Conservation (phyloP, 2,888 invertebrate genomes). For the Platerodrilus igneus region DNA sequence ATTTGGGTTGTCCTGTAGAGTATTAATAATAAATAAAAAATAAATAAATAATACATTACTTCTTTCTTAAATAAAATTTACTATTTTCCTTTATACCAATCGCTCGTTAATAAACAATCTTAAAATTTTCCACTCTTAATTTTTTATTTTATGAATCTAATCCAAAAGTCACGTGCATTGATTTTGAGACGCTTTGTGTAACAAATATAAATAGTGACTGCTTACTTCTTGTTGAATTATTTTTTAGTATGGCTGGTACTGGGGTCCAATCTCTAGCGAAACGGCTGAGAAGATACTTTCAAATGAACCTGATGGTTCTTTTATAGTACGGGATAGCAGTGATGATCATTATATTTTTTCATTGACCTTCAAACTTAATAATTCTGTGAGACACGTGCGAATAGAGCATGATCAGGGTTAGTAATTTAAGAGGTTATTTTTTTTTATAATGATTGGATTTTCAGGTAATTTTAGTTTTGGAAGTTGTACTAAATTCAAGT, state of each 20-base stretch:
- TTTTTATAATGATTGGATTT: too few relatives aligned
- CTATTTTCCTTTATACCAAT: too few relatives aligned
- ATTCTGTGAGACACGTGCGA: conserved; percentile 82
- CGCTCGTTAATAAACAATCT: too few relatives aligned
- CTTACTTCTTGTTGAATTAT: conserved; percentile 11
- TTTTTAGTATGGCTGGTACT: conserved; percentile 88
- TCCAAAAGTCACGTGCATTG: too few relatives aligned
- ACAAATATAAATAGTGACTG: too few relatives aligned
- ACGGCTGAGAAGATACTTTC: conserved; percentile 87
- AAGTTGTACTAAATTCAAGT: conserved; percentile 89
- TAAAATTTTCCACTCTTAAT: too few relatives aligned
- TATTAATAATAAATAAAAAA: too few relatives aligned
- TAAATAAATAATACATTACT: too few relatives aligned
- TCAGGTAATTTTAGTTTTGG: conserved; percentile 96
- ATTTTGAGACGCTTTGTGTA: too few relatives aligned
- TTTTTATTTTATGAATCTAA: too few relatives aligned
- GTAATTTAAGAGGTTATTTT: conserved; percentile 10
- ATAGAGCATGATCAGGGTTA: conserved; percentile 94
- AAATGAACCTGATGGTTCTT: conserved; percentile 90
- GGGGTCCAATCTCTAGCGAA: conserved; percentile 90
- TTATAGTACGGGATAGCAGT: conserved; percentile 89
- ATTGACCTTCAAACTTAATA: conserved; percentile 86
- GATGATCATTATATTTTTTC: conserved; percentile 95
- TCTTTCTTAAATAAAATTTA: too few relatives aligned
- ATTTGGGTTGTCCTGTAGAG: too few relatives aligned